These are phyloP conservation scores for Setophaga kirtlandii DNA, from an alignment of 2,113 vertebrate genomes.

Conservation along the genomic window DNA sequence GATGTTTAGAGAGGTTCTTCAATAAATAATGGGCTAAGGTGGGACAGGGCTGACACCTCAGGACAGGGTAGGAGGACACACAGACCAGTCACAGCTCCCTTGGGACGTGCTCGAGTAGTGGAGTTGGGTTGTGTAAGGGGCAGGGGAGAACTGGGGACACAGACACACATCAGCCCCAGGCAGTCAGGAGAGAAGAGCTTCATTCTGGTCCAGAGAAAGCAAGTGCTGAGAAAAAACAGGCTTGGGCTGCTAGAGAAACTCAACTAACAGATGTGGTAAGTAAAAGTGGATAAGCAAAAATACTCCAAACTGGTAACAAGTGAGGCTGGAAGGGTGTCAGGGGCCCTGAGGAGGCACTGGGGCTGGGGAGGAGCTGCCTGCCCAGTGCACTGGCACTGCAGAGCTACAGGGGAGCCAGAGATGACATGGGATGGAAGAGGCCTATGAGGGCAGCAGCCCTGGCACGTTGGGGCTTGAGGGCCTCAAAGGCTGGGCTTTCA, in stretches of 20 bases:
- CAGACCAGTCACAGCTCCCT: not conserved
- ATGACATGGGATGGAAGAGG: fast-evolving
- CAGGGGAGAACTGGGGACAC: not conserved
- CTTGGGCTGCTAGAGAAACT: not conserved
- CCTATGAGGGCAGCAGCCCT: fast-evolving
- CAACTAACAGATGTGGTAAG: not conserved
- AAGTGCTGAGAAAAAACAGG: not conserved
- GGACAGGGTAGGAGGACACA: not conserved
- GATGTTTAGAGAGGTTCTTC: not conserved
- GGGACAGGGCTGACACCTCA: not conserved
- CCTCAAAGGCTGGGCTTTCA: not conserved
- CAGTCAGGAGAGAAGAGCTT: fast-evolving
- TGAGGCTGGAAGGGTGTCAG: not conserved
- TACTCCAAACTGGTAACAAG: not conserved
- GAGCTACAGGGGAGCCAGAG: not conserved
- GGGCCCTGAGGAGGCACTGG: not conserved
- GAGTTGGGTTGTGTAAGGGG: not conserved
- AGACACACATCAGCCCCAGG: not conserved
- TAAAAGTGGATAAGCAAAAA: not conserved
- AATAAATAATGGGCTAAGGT: not conserved
- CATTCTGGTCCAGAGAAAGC: not conserved
- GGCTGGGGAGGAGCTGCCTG: not conserved
- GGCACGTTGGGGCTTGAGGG: not conserved
- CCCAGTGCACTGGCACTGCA: not conserved
- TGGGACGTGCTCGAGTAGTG: fast-evolving